Conservation (phyloP, 2,113 vertebrate species). For the Sinocyclocheilus anshuiensis region DNA sequence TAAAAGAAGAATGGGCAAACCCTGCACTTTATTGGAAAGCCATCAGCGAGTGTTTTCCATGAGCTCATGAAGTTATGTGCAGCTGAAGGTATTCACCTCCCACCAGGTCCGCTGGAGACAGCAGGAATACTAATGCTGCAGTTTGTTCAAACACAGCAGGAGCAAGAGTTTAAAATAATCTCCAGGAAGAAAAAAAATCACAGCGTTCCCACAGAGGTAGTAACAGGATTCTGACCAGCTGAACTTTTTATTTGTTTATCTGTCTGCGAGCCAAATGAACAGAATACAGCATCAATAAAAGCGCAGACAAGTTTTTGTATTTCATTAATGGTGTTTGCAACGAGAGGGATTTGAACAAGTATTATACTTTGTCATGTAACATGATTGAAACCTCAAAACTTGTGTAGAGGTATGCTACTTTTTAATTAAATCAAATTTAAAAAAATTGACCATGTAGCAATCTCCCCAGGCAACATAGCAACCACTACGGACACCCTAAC, state of each 20-base stretch:
- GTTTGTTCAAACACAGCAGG: constrained; percentile 23
- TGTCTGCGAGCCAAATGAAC: background rate
- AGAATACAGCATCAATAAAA: constrained; percentile 1
- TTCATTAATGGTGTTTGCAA: background rate
- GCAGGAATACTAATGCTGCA: constrained; percentile 46
- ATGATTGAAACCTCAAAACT: background rate
- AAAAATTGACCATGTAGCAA: too few relatives aligned
- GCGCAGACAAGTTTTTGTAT: background rate
- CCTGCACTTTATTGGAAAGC: constrained; percentile 63
- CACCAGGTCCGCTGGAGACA: constrained; percentile 49
- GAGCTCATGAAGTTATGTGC: constrained; percentile 66
- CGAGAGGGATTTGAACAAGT: background rate
- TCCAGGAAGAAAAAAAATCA: background rate
- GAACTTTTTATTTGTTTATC: constrained; percentile 28
- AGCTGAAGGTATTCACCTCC: constrained; percentile 56
- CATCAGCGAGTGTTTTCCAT: constrained; percentile 65
- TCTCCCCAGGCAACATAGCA: too few relatives aligned
- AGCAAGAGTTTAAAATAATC: constrained; percentile 42
- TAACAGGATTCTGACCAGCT: background rate
- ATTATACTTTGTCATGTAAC: background rate
- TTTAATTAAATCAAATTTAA: background rate
- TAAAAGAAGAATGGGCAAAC: constrained; percentile 55
- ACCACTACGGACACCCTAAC: too few relatives aligned
- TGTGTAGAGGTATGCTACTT: background rate
- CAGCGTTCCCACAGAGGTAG: background rate